Evolutionary conservation across 1,140 invertebrate genomes (phyloP).

Genomic region (Aphaenogaster ashmeadi): DNA sequence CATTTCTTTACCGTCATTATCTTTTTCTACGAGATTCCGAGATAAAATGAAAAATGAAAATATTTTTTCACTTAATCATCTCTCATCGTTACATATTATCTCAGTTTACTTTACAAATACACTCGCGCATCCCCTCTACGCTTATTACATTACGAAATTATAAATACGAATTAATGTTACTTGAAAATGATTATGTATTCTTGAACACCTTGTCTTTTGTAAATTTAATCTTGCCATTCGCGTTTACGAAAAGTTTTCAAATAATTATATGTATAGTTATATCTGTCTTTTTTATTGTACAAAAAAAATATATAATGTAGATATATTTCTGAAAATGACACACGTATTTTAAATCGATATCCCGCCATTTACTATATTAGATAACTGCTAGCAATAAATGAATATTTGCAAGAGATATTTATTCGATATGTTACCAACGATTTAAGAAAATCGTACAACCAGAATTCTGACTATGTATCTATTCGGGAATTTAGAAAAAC

Average conservation of each 20-base stretch:
- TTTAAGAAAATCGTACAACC: conserved; percentile 2
- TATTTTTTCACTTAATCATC: conserved; percentile 13
- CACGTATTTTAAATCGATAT: neutral
- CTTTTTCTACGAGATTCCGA: neutral
- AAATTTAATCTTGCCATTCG: neutral
- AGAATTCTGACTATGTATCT: neutral
- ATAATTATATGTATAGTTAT: neutral
- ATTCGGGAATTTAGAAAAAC: conserved; percentile 37
- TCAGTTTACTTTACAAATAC: neutral
- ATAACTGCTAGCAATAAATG: conserved; percentile 21
- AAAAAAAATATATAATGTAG: neutral
- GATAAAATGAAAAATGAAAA: neutral
- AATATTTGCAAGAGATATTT: conserved; percentile 47
- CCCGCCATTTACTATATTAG: conserved; percentile 7
- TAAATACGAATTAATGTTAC: neutral
- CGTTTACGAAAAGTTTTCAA: neutral
- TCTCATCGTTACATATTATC: neutral
- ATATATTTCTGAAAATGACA: neutral
- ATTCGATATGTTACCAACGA: conserved; percentile 44
- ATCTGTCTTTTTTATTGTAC: neutral
- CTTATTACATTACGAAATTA: conserved; percentile 14
- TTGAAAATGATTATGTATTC: neutral
- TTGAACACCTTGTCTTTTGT: neutral
- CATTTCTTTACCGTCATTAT: neutral
- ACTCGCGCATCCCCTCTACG: neutral